These are phyloP conservation scores for Iselma pallidipennis DNA, from an alignment of 2,888 invertebrate species.

Conservation along the genomic window DNA sequence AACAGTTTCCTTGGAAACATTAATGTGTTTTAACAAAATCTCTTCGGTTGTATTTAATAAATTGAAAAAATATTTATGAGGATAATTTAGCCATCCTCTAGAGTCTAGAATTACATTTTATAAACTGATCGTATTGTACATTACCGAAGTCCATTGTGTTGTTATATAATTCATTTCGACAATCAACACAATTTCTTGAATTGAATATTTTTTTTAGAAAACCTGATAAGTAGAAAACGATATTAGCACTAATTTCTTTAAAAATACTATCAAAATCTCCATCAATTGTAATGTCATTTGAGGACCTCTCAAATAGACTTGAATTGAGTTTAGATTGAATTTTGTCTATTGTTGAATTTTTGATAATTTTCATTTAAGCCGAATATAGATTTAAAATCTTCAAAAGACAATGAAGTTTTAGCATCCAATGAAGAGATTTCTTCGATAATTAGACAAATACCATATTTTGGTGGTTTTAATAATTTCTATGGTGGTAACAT, in stretches of 20 bases:
- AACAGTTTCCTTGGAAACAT: background rate
- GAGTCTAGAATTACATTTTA: background rate
- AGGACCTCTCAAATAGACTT: no score
- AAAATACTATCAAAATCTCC: background rate
- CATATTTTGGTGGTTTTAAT: constrained; percentile 24
- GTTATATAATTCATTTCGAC: background rate
- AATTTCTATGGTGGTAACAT: constrained; percentile 21
- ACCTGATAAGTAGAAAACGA: background rate
- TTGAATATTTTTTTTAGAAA: background rate
- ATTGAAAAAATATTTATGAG: background rate
- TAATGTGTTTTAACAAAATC: background rate
- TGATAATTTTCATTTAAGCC: no score
- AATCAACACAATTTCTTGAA: background rate
- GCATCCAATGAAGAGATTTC: no score
- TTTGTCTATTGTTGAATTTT: no score
- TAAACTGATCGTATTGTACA: background rate
- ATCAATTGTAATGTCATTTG: no score
- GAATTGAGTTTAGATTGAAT: no score
- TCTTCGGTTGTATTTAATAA: background rate
- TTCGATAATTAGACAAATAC: constrained; percentile 14
- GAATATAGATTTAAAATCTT: no score
- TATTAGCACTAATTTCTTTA: background rate
- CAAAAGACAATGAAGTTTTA: no score
- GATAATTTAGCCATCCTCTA: constrained; percentile 4
- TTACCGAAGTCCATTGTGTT: background rate